Conservation (phyloP, 1,140 invertebrate genomes). For the Heliconius nattereri region DNA sequence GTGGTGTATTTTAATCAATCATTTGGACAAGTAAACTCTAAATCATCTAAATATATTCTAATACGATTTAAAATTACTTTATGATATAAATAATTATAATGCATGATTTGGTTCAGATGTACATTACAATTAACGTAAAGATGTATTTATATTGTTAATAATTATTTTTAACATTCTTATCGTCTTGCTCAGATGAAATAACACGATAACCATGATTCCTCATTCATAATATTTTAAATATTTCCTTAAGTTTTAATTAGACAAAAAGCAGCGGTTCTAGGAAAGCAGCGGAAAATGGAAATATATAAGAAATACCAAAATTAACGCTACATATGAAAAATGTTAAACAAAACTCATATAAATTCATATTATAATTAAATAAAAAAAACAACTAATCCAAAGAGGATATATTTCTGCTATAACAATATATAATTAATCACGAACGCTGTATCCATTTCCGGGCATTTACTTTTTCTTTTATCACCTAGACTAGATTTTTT, state of each 20-base stretch:
- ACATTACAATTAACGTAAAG: no score
- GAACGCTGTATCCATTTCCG: constrained; percentile 65
- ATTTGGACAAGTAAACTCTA: not conserved
- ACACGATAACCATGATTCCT: no score
- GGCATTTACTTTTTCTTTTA: constrained; percentile 53
- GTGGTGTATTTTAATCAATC: constrained; percentile 21
- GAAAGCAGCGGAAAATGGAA: no score
- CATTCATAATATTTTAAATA: no score
- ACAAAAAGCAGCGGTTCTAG: no score
- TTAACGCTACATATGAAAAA: no score
- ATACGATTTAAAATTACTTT: not conserved
- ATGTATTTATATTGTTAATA: no score
- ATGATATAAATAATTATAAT: not conserved
- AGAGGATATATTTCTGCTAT: constrained; percentile 48
- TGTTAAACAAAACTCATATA: not conserved
- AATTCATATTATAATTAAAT: not conserved
- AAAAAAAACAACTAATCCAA: constrained; percentile 14
- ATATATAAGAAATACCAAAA: no score
- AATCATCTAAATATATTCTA: not conserved
- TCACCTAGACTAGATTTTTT: constrained; percentile 46
- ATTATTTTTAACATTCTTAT: no score
- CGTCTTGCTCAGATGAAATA: no score
- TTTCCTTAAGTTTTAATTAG: no score
- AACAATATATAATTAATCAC: constrained; percentile 54
- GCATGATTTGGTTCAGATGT: no score